Conservation (phyloP, 1,140 invertebrate species). For the Sogatella furcifera region DNA sequence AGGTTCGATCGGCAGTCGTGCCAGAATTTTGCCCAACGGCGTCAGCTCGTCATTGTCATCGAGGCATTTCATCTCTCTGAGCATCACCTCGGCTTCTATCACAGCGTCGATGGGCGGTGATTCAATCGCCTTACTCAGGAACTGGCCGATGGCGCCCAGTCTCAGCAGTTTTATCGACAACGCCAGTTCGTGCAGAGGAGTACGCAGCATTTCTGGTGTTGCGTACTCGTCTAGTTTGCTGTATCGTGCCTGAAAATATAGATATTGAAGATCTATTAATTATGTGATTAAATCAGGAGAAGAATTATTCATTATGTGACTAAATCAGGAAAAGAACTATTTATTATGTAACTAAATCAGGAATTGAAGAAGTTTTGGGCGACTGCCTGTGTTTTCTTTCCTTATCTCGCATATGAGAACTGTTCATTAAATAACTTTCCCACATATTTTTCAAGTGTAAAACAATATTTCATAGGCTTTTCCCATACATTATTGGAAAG, state of each 20-base stretch:
- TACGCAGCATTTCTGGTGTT: conserved; percentile 92
- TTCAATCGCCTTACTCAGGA: conserved; percentile 86
- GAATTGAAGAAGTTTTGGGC: no score
- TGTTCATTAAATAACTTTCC: no score
- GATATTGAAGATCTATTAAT: not conserved
- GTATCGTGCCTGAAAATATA: conserved; percentile 46
- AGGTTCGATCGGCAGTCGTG: conserved; percentile 84
- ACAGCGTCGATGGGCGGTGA: conserved; percentile 90
- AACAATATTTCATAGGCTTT: no score
- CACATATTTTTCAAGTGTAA: no score
- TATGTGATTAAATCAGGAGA: not conserved
- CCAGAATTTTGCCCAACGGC: conserved; percentile 82
- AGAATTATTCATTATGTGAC: no score
- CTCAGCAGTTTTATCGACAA: conserved; percentile 78
- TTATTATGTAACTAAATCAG: no score
- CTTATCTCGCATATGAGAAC: no score
- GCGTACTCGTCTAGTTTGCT: conserved; percentile 77
- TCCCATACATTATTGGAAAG: no score
- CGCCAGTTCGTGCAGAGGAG: conserved; percentile 83
- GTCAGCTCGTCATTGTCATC: conserved; percentile 76
- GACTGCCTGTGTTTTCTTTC: no score
- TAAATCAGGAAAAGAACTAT: no score
- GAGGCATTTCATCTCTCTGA: conserved; percentile 77
- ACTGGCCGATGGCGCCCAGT: conserved; percentile 81
- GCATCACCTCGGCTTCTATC: conserved; percentile 72